Percentiles rank a stretch among this genome's conserved stretches.
Evolutionary conservation across 1,140 invertebrate genomes (phyloP).

Genomic region (Potamilus streckersoni): DNA sequence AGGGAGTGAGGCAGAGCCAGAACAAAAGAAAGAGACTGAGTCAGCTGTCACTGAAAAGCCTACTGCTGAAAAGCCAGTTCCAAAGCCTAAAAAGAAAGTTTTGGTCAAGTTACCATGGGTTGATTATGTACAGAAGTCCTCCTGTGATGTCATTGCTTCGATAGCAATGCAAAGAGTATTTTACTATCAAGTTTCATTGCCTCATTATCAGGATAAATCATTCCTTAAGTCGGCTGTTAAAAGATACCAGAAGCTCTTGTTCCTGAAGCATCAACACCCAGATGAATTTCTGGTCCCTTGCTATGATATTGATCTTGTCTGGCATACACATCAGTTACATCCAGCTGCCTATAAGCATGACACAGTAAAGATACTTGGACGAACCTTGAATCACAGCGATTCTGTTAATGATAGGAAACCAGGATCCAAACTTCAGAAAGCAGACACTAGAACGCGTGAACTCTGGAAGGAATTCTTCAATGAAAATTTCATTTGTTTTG

Average conservation of each 20-base stretch:
- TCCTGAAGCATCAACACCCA: conserved; percentile 67
- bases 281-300: conserved; percentile 70
- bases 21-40: too few species aligned
- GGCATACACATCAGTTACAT: conserved; percentile 70
- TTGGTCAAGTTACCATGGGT: too few species aligned
- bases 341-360: conserved; percentile 65
- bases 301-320: conserved; percentile 71
- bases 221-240: conserved; percentile 66
- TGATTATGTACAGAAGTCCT: conserved; percentile 36
- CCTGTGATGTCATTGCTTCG: conserved; percentile 67
- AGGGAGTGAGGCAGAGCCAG: too few species aligned
- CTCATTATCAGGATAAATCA: conserved; percentile 67
- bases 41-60: too few species aligned
- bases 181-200: conserved; percentile 69
- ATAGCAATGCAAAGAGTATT: conserved; percentile 65
- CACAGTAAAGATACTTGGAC: conserved; percentile 65
- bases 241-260: conserved; percentile 70
- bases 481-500: conserved; percentile 54
- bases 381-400: conserved; percentile 67
- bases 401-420: conserved; percentile 67
- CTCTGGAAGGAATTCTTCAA: conserved; percentile 56
- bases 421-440: conserved; percentile 61
- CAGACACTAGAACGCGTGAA: conserved; percentile 46
- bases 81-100: too few species aligned
- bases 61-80: too few species aligned